phyloP scores from a whole-genome alignment of 2,797 vertebrate species.

The Distichodus sexfasciatus region DNA sequence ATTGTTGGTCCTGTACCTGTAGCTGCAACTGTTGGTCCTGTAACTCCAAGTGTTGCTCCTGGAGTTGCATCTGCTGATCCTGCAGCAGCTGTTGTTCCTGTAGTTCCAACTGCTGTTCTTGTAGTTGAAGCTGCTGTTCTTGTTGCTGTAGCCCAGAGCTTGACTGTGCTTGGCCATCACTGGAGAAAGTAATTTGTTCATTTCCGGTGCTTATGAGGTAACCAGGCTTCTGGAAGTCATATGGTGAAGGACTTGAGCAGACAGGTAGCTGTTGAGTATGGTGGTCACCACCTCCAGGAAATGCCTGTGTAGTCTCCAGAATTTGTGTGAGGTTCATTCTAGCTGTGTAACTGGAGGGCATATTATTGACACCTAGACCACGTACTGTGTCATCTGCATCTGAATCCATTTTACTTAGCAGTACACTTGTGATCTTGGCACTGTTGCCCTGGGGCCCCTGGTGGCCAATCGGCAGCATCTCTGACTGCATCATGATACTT shows the following conservation, averaged over 20 bases:
- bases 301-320: slow-evolving; percentile 87
- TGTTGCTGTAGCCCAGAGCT: slow-evolving; percentile 80
- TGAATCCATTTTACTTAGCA: slow-evolving; percentile 95
- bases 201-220: slow-evolving; percentile 86
- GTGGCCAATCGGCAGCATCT: slow-evolving; percentile 83
- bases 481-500: slow-evolving; percentile 98
- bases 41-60: slow-evolving; percentile 58
- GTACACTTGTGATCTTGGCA: slow-evolving; percentile 93
- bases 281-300: slow-evolving; percentile 67
- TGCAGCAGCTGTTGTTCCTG: slow-evolving; percentile 42
- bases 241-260: slow-evolving; percentile 84
- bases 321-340: slow-evolving; percentile 99
- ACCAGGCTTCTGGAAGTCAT: slow-evolving; percentile 95
- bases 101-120: slow-evolving; percentile 43
- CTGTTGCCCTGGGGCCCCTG: slow-evolving; percentile 77
- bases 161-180: slow-evolving; percentile 90
- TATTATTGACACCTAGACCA: slow-evolving; percentile 95
- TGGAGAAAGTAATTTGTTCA: slow-evolving; percentile 86
- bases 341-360: slow-evolving; percentile 96
- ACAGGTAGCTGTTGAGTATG: slow-evolving; percentile 35
- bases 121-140: slow-evolving; percentile 65
- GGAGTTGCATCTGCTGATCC: slow-evolving; percentile 39
- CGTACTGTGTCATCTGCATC: slow-evolving; percentile 91
- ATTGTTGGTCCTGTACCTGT: slow-evolving; percentile 32
- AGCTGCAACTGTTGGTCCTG: slow-evolving; percentile 35